Base-by-base conservation (phyloP, 1,140 invertebrate species). In the Lethrus apterus region DNA sequence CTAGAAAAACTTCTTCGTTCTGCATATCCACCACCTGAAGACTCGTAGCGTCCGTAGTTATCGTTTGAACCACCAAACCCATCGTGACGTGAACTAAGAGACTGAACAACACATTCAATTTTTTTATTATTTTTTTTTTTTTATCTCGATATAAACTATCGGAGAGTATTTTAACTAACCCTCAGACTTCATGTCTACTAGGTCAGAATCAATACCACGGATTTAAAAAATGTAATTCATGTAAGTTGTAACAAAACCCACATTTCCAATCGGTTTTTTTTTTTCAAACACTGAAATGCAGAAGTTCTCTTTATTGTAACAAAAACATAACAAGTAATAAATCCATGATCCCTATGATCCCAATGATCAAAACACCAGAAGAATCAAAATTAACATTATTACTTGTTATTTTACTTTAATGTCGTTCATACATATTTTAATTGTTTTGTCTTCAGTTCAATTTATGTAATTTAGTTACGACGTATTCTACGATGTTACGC, bases 81-180 rank as follows among this genome's bases (percentile, higher is more conserved):
- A 46, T 63, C 62, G 49, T 64, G 62, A 49, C 59, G 58, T 51
- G 62, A 63, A 47, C 58, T 62, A 56, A 54, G 41, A 48, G 57
- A 56, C 62, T 64, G 59, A 50, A 58, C 43, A 59, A 60, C 51
- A 58, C 13, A 53, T 29, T 44, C 7, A 20, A 9, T 46, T 34
- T 18, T 45, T 26, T 33, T 13, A 44, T 19, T 42, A 20, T 47
- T 14, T 36, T 44, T 46, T 35, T 18, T 43, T 40, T 46, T 50
- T 42, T 46, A 31, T 44, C 23, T 49, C 44, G 24, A 23, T 30
- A 46, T 18, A 9, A 34, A 29, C 23, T 33, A 17, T 36, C 31
- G 15, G 23, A 30, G 13, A 11, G n/a, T 48, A 14, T 42, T 44
- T 17, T 34, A n/a, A 32, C 30, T 11, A 26, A 33, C 40, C 44